phyloP scores from a whole-genome alignment of 2,113 vertebrate species.

The Chaetops frenatus region DNA sequence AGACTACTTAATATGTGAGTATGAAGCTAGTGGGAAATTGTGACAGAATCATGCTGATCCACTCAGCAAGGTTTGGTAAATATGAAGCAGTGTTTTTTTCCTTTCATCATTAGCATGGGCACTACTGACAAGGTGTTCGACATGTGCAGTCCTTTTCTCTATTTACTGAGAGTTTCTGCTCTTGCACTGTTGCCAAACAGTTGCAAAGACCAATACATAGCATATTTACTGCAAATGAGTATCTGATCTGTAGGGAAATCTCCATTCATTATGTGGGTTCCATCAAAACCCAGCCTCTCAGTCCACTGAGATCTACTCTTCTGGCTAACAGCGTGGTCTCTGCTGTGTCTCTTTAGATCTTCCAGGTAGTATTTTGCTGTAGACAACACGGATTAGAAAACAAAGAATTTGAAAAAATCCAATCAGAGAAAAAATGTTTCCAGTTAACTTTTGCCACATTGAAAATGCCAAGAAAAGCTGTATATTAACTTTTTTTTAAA shows the following conservation, averaged over 20 bases:
- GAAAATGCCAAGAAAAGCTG: neutral
- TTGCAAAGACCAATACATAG: neutral
- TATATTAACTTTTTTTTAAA: neutral
- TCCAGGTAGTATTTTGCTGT: neutral
- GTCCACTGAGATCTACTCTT: neutral
- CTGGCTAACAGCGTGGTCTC: neutral
- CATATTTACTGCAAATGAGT: neutral
- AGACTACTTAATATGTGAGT: neutral
- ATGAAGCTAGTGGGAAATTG: neutral
- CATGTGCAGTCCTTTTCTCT: neutral
- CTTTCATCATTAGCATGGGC: neutral
- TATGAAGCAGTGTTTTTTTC: neutral
- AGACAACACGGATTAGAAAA: neutral
- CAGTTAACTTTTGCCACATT: neutral
- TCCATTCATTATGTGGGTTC: neutral
- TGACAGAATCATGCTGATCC: neutral
- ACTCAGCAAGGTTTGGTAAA: neutral
- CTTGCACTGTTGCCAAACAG: neutral
- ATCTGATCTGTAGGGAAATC: neutral
- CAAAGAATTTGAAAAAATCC: neutral
- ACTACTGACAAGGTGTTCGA: fast-evolving
- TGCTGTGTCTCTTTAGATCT: neutral
- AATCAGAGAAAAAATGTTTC: neutral
- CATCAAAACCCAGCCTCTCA: neutral
- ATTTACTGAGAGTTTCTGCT: neutral